A percentile compares a stretch with the other conserved stretches of the same genome.
These are phyloP conservation scores for Valencia hispanica DNA, from an alignment of 2,797 vertebrate genomes.

Conservation along the genomic window DNA sequence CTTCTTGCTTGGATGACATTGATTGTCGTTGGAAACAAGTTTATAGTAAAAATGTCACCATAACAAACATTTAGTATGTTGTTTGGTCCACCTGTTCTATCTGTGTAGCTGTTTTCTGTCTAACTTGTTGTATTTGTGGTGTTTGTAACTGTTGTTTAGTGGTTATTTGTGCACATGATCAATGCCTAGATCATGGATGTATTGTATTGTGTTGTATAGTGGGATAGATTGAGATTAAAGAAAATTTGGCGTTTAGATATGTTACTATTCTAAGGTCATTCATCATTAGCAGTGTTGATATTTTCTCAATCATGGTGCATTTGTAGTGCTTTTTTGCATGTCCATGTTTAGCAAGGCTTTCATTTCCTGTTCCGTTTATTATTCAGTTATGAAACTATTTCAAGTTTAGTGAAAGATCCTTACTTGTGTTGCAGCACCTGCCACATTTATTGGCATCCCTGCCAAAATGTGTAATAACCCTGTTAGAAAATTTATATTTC, in stretches of 20 bases:
- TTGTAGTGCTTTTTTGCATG: constrained; percentile 76
- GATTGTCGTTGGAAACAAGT: constrained; percentile 41
- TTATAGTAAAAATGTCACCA: constrained; percentile 30
- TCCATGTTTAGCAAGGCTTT: constrained; percentile 70
- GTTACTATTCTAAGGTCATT: constrained; percentile 48
- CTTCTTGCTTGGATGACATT: constrained; percentile 38
- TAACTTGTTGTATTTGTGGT: constrained; percentile 43
- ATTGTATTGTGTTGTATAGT: constrained; percentile 38
- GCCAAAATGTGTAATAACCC: background rate
- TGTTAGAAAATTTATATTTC: background rate
- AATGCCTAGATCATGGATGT: constrained; percentile 57
- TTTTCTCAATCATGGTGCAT: constrained; percentile 68
- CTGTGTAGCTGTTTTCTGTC: constrained; percentile 54
- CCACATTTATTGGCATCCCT: background rate
- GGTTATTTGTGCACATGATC: constrained; percentile 61
- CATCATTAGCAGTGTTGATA: constrained; percentile 67
- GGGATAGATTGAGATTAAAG: constrained; percentile 21
- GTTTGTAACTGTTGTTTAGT: constrained; percentile 52
- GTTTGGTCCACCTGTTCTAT: constrained; percentile 47
- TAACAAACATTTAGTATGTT: constrained; percentile 48
- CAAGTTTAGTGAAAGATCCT: constrained; percentile 43
- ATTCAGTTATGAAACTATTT: constrained; percentile 25
- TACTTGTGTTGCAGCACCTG: constrained; percentile 13
- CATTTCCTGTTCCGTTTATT: constrained; percentile 66
- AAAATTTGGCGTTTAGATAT: constrained; percentile 27